Evolutionary conservation across 2,888 invertebrate genomes (phyloP), one percentile per base, ranked within the genome.

Genomic region (Drosophila niveifrons): DNA sequence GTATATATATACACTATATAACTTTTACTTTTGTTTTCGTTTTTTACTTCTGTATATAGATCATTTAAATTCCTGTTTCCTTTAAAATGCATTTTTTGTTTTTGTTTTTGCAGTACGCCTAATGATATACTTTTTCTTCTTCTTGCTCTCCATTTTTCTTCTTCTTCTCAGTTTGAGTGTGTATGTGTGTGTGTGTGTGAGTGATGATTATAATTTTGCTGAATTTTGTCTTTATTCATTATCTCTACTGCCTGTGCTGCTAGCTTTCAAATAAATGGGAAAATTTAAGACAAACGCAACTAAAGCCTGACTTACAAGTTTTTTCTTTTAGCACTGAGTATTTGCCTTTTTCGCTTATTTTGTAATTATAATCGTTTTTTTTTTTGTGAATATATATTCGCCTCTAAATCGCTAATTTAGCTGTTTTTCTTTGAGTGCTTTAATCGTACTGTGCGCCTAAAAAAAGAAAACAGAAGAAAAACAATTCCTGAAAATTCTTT

Each of bases 31-130:
- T 23, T 23, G 23, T 23, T 23, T 18, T 23, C 6, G 23, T 23
- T 47, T 52, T 53, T 72, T 75, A 58, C 55, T 58, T 67, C 68
- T 89, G 82, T 83, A 71, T 89, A 84, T 83, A 89, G 85, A 75
- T 77, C 59, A 67, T 82, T 90, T 90, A 85, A 86, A 86, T 86
- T 85, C 85, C 85, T 85, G 85, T 85, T 85, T 85, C 84, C 77
- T 59, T 85, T 90, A 88, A 78, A 76, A 81, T 82, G 84, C 84
- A 81, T 78, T 83, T n/a, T n/a, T n/a, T n/a, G n/a, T n/a, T n/a
- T n/a, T n/a, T n/a, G n/a, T n/a, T n/a, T 85, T 88, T 89, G 88
- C 88, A 72, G 82, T 84, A 84, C 76, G 82, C 89, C 84, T 84
- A 89, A 84, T 84, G 84, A 84, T 84, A 84, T 88, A 69, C 59